Conservation (phyloP, 2,888 invertebrate genomes). For the Lymantria monacha region DNA sequence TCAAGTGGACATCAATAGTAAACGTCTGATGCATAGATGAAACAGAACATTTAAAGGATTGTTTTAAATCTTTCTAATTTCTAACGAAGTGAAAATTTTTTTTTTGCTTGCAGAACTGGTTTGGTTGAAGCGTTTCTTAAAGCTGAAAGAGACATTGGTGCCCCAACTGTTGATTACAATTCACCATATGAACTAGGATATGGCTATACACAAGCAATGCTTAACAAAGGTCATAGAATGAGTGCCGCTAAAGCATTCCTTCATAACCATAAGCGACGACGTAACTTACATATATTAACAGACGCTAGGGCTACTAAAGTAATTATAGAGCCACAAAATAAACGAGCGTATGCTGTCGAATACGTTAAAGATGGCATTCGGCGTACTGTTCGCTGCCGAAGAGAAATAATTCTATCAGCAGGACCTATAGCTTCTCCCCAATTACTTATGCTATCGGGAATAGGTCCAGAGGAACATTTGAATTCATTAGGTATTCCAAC, state of each 20-base stretch:
- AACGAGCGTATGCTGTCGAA: conserved; percentile 86
- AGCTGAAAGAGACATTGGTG: conserved; percentile 82
- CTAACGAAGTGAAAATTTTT: too few relatives aligned
- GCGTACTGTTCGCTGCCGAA: conserved; percentile 83
- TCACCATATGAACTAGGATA: conserved; percentile 84
- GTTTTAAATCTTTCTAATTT: too few relatives aligned
- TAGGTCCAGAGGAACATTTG: conserved; percentile 82
- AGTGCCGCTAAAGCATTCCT: conserved; percentile 87
- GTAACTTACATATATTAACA: conserved; percentile 82
- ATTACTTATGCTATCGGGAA: conserved; percentile 93
- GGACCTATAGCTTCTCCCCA: conserved; percentile 95
- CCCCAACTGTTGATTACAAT: conserved; percentile 83
- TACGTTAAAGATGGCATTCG: conserved; percentile 81
- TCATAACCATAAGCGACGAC: conserved; percentile 82
- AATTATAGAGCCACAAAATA: conserved; percentile 77
- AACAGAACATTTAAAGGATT: too few relatives aligned
- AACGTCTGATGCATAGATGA: too few relatives aligned
- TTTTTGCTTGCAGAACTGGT: conserved; percentile 63
- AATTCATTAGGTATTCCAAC: conserved; percentile 82
- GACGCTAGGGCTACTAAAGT: conserved; percentile 68
- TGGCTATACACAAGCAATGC: conserved; percentile 75
- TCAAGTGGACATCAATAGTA: too few relatives aligned
- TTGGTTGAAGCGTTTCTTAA: conserved; percentile 81
- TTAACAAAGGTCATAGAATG: conserved; percentile 84
- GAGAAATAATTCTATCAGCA: conserved; percentile 92